These are phyloP conservation scores for Allophyes oxyacanthae DNA, from an alignment of 2,888 invertebrate genomes.

Conservation along the genomic window DNA sequence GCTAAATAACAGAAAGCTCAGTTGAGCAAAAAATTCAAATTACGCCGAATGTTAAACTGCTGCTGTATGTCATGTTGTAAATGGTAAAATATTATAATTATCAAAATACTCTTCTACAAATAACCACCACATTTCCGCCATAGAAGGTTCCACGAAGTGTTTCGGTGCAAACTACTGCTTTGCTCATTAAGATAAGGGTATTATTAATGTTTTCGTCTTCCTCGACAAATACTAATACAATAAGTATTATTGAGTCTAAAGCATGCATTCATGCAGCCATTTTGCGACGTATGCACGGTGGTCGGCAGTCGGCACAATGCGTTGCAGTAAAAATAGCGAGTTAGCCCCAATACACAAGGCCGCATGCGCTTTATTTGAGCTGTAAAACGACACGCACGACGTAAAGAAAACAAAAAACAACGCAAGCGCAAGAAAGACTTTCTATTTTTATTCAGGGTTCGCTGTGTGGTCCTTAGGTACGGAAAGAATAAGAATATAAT, in stretches of 20 bases:
- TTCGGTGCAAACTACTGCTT: no score
- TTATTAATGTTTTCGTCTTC: neutral
- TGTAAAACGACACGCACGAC: conserved; percentile 51
- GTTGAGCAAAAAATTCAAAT: no score
- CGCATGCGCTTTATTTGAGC: conserved; percentile 63
- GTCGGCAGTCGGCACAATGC: conserved; percentile 56
- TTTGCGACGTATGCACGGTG: conserved; percentile 19
- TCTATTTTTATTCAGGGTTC: conserved; percentile 10
- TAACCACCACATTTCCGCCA: no score
- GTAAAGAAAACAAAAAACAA: conserved; percentile 28
- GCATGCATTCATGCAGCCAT: conserved; percentile 24
- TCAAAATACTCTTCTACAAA: no score
- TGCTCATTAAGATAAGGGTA: no score
- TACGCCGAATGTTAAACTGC: no score
- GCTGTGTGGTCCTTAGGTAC: conserved; percentile 1
- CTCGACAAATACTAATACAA: conserved; percentile 16
- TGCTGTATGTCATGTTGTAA: no score
- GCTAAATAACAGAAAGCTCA: no score
- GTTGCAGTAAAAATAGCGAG: conserved; percentile 72
- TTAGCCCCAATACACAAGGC: conserved; percentile 67
- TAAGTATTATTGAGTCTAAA: conserved; percentile 15
- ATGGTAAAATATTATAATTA: no score
- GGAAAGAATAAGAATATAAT: no score
- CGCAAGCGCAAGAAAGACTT: conserved; percentile 10
- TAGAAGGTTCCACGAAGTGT: no score